Base-by-base conservation (phyloP, 2,888 invertebrate genomes). In the Temnothorax unifasciatus region DNA sequence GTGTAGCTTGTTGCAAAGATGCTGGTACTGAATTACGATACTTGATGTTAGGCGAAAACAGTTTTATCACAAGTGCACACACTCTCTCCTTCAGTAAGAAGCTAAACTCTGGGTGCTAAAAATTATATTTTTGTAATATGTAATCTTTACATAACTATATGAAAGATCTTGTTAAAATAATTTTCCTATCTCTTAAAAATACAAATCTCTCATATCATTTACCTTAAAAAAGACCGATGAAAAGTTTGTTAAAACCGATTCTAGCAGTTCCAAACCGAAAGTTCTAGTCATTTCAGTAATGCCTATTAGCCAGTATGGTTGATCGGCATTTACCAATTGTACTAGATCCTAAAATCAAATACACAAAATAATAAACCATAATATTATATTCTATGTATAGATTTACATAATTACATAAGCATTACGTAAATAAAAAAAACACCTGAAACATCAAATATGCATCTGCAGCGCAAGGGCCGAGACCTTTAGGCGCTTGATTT, bases 11-110 rank as follows among this genome's bases (percentile, higher is more conserved):
- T 92, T 96, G 96, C 81, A 96, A 95, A 89, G 96, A 96, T 50
- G 96, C 96, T 86, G 96, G 96, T 82, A 95, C 94, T 29, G 95
- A 95, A 86, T 96, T 96, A 68, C 98, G 97, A 95, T 98, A 99
- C 94, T 99, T 99, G n/a, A 99, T 98, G 94, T 99, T 99, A 15
- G 99, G 99, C 38, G 99, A 99, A 95, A 99, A 99, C 85, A 99
- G 95, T 95, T 99, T 98, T 89, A 99, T 99, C n/a, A 99, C 98
- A 92, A 99, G 96, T 0, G 99, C 99, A 95, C 99, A 99, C 0
- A 99, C 99, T 87, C 99, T 97, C 95, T 99, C 99, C 95, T 99
- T 99, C 79, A 99, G 95, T 52, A 99, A 95, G 93, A 99, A 98
- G 91, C 98, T 97, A 94, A 99, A 99, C 95, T 99, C 99, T 6